A percentile compares a stretch with the other conserved stretches of the same genome.
Conservation (phyloP, 2,113 vertebrate genomes). For the Azemiops feae region DNA sequence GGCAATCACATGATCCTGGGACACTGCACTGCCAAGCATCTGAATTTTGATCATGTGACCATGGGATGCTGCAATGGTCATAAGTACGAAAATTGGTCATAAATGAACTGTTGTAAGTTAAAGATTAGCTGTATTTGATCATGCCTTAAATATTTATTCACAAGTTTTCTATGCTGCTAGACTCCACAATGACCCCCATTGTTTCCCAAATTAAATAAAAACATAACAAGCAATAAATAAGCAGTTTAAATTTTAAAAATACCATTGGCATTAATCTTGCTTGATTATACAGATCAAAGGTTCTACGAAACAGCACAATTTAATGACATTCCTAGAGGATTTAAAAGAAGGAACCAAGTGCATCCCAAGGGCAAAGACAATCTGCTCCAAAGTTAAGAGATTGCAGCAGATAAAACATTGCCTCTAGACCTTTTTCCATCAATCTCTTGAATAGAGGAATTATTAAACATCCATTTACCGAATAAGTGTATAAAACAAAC, state of each 20-base stretch:
- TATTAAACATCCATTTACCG: not conserved
- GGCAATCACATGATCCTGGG: not conserved
- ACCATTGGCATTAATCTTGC: not conserved
- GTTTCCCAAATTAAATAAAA: not conserved
- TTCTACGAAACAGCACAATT: not conserved
- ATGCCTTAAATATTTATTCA: not conserved
- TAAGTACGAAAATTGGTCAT: not conserved
- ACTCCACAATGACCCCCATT: not conserved
- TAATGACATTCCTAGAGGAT: not conserved
- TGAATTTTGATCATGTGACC: not conserved
- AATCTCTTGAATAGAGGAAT: not conserved
- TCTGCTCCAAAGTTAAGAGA: not conserved
- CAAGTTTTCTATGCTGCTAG: not conserved
- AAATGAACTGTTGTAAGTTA: not conserved
- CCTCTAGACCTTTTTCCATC: not conserved
- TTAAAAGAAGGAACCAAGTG: not conserved
- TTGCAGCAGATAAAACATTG: not conserved
- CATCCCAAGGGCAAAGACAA: not conserved
- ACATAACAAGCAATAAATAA: not conserved
- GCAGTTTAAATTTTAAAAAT: not conserved
- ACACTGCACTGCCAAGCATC: not conserved
- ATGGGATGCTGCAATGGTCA: not conserved
- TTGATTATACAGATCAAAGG: not conserved
- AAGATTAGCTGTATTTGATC: not conserved
- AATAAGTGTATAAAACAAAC: not conserved